A percentile compares a stretch with the other conserved stretches of the same genome.
Conservation (phyloP, 2,888 invertebrate species). For the Argyresthia goedartella region DNA sequence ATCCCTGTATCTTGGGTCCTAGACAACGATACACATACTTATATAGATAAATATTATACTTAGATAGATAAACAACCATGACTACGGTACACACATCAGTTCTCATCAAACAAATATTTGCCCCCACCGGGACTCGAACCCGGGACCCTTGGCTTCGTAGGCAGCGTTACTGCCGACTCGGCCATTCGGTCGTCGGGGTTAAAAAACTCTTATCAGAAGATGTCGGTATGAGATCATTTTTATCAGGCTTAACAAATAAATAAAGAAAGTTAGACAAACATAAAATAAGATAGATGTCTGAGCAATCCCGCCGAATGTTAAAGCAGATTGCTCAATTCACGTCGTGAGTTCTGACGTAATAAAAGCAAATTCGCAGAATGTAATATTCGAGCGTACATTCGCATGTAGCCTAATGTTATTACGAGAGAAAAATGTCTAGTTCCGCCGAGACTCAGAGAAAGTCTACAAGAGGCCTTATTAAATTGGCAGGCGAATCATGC, state of each 20-base stretch:
- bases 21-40: no score
- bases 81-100: no score
- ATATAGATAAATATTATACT: no score
- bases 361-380: neutral
- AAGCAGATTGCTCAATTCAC: constrained; percentile 11
- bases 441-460: no score
- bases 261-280: neutral
- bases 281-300: neutral
- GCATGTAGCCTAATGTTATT: constrained; percentile 1
- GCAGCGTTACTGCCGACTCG: no score
- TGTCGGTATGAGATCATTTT: neutral
- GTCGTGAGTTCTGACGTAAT: neutral
- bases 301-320: neutral
- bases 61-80: no score
- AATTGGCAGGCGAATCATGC: neutral
- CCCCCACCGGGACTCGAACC: no score
- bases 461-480: neutral
- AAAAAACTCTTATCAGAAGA: no score
- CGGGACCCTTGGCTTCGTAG: no score
- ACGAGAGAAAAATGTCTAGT: neutral
- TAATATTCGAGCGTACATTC: neutral
- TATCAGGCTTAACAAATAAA: neutral
- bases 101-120: no score
- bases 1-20: no score
- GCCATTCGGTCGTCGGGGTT: no score